phyloP scores from a whole-genome alignment of 2,888 invertebrate genomes.

The Adineta ricciae region DNA sequence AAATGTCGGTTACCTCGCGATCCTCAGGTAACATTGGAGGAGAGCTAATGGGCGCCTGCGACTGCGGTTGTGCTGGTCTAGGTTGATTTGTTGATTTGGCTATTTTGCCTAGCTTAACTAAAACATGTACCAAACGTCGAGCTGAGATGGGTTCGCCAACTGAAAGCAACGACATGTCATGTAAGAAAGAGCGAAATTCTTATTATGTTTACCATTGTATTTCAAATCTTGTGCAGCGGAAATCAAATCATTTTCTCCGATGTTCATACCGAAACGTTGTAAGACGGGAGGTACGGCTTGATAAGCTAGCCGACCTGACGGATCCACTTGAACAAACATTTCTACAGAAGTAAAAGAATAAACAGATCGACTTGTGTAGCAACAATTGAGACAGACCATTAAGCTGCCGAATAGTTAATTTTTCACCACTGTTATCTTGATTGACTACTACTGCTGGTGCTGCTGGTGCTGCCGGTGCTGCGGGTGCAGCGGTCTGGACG shows the following conservation, averaged over 20 bases:
- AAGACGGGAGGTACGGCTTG: neutral
- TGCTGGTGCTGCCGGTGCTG: too few relatives aligned
- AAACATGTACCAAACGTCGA: neutral
- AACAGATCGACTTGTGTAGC: too few relatives aligned
- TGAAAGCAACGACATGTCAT: too few relatives aligned
- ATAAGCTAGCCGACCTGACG: neutral
- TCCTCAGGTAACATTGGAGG: neutral
- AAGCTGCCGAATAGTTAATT: neutral
- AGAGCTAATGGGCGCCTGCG: neutral
- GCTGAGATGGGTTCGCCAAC: neutral
- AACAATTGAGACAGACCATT: neutral
- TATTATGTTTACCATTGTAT: neutral
- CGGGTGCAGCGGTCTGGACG: too few relatives aligned
- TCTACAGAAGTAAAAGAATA: too few relatives aligned
- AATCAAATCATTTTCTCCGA: neutral
- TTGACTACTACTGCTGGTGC: neutral
- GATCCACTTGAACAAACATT: neutral
- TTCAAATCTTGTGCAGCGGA: neutral
- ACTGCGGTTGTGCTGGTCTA: neutral
- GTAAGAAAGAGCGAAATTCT: neutral
- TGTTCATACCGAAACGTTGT: neutral
- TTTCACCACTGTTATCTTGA: neutral
- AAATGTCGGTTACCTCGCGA: neutral
- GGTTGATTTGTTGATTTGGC: neutral
- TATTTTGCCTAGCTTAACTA: neutral